A percentile compares a stretch with the other conserved stretches of the same genome.
Evolutionary conservation across 2,888 invertebrate species (phyloP).

Genomic region (Fissipunctia ypsillon): DNA sequence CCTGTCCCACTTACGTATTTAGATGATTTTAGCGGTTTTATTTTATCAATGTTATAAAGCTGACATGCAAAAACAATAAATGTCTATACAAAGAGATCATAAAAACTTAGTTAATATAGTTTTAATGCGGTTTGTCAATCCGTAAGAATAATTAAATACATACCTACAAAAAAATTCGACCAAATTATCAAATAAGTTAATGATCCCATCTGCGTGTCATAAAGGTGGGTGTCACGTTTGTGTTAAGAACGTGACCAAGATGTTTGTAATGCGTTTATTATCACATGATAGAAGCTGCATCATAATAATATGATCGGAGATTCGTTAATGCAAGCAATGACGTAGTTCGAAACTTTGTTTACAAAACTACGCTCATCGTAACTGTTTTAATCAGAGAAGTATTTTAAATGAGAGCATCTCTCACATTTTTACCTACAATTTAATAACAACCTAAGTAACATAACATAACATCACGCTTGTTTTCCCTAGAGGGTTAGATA

Average conservation of each 20-base stretch:
- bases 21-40: too few species aligned
- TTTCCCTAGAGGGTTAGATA: too few species aligned
- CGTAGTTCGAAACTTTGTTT: background rate
- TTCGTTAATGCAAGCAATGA: background rate
- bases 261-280: background rate
- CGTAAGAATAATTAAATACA: background rate
- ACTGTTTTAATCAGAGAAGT: background rate
- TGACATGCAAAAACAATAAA: too few species aligned
- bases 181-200: background rate
- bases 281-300: background rate
- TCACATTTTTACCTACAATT: background rate
- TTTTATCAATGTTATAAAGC: too few species aligned
- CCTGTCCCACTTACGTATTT: too few species aligned
- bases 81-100: too few species aligned
- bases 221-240: background rate
- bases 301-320: background rate
- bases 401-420: background rate
- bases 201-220: too few species aligned
- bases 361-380: background rate
- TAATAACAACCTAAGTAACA: too few species aligned
- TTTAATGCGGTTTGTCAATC: background rate
- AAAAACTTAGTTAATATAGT: too few species aligned
- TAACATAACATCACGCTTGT: too few species aligned
- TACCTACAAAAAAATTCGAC: constrained; percentile 3
- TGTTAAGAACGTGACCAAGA: constrained; percentile 19